Conservation (phyloP, 2,888 invertebrate species). For the Siphonodentalium dalli region DNA sequence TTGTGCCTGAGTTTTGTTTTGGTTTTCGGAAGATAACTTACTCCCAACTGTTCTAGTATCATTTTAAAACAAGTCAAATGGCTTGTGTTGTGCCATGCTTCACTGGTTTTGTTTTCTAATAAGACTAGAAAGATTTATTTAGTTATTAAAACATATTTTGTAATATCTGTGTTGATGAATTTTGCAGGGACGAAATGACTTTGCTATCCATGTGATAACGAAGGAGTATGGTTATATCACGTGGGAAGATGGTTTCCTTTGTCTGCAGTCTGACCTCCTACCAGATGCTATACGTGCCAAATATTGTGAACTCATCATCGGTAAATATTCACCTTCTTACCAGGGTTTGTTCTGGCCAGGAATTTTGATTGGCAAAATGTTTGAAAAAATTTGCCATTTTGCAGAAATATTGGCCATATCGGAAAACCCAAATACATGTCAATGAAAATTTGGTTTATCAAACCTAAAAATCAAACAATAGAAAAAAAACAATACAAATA, state of each 20-base stretch:
- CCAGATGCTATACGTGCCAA: slow-evolving; percentile 62
- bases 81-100: neutral
- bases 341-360: neutral
- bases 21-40: too few relatives aligned
- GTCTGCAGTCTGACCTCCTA: slow-evolving; percentile 57
- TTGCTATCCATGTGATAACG: slow-evolving; percentile 61
- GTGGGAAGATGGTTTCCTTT: slow-evolving; percentile 64
- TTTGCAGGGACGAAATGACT: slow-evolving; percentile 64
- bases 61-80: too few relatives aligned
- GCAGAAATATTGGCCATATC: neutral
- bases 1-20: too few relatives aligned
- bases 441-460: neutral
- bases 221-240: slow-evolving; percentile 60
- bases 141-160: neutral
- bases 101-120: neutral
- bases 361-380: neutral
- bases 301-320: slow-evolving; percentile 63
- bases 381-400: neutral
- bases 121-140: too few relatives aligned
- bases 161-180: neutral
- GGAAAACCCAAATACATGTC: neutral
- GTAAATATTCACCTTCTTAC: slow-evolving; percentile 34
- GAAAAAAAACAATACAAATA: too few relatives aligned
- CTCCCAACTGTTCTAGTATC: too few relatives aligned
- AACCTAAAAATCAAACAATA: neutral